phyloP scores from a whole-genome alignment of 2,888 invertebrate genomes.

The Tricholauxania praeusta region DNA sequence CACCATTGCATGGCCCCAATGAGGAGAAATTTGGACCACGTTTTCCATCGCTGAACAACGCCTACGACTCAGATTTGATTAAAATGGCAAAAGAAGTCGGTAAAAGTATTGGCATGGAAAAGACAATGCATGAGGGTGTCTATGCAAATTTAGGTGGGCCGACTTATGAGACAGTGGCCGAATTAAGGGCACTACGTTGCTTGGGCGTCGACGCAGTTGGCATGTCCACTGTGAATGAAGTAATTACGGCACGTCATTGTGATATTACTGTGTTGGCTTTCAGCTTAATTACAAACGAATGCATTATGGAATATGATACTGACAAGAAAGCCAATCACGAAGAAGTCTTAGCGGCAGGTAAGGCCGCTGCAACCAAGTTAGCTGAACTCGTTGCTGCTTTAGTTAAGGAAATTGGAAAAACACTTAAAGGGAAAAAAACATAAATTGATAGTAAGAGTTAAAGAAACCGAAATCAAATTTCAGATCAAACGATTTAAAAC shows the following conservation, averaged over 20 bases:
- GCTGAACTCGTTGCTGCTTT: conserved; percentile 76
- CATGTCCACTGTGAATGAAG: conserved; percentile 83
- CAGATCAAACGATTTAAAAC: no score
- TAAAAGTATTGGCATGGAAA: conserved; percentile 77
- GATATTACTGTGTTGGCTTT: conserved; percentile 91
- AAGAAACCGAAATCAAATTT: no score
- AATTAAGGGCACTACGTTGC: conserved; percentile 84
- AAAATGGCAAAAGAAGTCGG: conserved; percentile 78
- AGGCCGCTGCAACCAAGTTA: conserved; percentile 76
- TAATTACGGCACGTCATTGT: conserved; percentile 93
- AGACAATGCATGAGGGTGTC: conserved; percentile 87
- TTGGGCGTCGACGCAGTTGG: conserved; percentile 90
- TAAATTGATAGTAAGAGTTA: no score
- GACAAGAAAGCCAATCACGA: conserved; percentile 84
- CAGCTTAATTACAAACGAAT: conserved; percentile 94
- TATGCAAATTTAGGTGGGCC: conserved; percentile 96
- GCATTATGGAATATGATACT: conserved; percentile 83
- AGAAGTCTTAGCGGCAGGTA: conserved; percentile 87
- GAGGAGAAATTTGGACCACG: conserved; percentile 94
- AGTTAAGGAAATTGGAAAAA: conserved; percentile 66
- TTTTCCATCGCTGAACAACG: conserved; percentile 92
- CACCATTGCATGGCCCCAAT: conserved; percentile 93
- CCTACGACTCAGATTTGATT: conserved; percentile 82
- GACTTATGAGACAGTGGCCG: conserved; percentile 95
- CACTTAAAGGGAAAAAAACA: no score